Evolutionary conservation across 2,888 invertebrate genomes (phyloP).

Genomic region (Ectemnius continuus): DNA sequence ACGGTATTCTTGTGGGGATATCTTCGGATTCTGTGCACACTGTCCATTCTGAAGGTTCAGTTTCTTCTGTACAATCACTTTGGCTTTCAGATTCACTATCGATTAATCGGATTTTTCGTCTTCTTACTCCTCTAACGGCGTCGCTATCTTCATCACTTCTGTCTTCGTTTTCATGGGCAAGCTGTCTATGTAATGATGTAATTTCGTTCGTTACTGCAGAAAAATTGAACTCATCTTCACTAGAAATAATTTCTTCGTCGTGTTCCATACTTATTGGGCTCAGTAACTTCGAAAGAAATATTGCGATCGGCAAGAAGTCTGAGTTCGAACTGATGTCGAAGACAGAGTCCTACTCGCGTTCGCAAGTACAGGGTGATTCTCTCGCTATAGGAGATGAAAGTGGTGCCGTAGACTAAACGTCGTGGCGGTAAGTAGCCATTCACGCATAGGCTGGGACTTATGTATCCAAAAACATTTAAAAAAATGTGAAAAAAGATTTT

Average conservation of each 20-base stretch:
- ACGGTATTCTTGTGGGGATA: too few species aligned
- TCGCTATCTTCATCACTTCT: conserved; percentile 21
- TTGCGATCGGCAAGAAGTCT: conserved; percentile 10
- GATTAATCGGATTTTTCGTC: conserved; percentile 11
- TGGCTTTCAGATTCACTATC: too few species aligned
- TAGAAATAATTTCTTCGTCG: conserved; percentile 17
- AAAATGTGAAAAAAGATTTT: too few species aligned
- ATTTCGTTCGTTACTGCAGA: conserved; percentile 13
- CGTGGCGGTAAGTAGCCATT: background rate
- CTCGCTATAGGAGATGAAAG: background rate
- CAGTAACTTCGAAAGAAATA: conserved; percentile 20
- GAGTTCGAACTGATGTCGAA: conserved; percentile 22
- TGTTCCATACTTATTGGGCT: conserved; percentile 21
- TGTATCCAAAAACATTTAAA: too few species aligned
- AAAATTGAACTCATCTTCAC: conserved; percentile 20
- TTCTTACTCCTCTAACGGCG: conserved; percentile 14
- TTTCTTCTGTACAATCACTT: too few species aligned
- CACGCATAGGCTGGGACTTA: too few species aligned
- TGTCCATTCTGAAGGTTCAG: too few species aligned
- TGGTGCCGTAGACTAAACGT: background rate
- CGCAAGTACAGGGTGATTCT: conserved; percentile 8
- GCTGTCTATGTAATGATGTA: conserved; percentile 17
- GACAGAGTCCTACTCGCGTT: conserved; percentile 14
- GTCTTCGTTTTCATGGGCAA: conserved; percentile 17
- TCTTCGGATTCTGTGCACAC: too few species aligned